Evolutionary conservation across 2,797 vertebrate genomes (phyloP), one percentile per base, ranked within the genome.

Genomic region (Otolemur crassicaudatus): DNA sequence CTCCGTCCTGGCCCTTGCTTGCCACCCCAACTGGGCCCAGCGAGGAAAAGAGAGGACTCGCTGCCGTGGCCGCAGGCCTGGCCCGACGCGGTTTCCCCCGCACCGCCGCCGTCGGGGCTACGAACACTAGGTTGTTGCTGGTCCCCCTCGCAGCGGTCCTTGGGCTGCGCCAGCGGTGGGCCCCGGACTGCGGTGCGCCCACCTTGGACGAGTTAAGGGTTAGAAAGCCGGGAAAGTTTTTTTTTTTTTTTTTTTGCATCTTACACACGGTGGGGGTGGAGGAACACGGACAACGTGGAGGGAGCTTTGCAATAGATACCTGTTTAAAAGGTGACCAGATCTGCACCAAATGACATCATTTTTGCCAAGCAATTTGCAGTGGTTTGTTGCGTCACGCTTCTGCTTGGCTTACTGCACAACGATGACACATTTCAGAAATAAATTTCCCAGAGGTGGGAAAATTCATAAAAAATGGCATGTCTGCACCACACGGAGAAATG

Each of bases 381-480:
- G 17, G 84, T 53, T 58, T 88, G 69, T 98, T 98, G 97, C 98
- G 97, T 98, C 98, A 98, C 94, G 61, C 90, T 97, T 90, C 79
- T 94, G 92, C 83, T 88, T 40, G 17, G 76, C 43, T 94, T 88
- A 1, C 0, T 81, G 43, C 70, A 86, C 65, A 80, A 87, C 19
- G 6, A 53, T 95, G 94, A 94, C 76, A 87, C 69, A 19, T 88
- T 95, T 94, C 77, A 84, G 75, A 58, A 70, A 31, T 82, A 40
- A 61, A 91, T 97, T 96, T 97, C 87, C 67, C 79, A 94, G 79
- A 96, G 91, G 67, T 89, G 67, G 95, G 34, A 27, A 76, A 96
- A 93, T 94, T 97, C 93, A 77, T 76, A 69, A 11, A 92, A 96
- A 96, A 86, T 90, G 49, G 82, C 91, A 84, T 92, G 70, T 14